phyloP scores from a whole-genome alignment of 2,797 vertebrate species.

The Dermochelys coriacea region DNA sequence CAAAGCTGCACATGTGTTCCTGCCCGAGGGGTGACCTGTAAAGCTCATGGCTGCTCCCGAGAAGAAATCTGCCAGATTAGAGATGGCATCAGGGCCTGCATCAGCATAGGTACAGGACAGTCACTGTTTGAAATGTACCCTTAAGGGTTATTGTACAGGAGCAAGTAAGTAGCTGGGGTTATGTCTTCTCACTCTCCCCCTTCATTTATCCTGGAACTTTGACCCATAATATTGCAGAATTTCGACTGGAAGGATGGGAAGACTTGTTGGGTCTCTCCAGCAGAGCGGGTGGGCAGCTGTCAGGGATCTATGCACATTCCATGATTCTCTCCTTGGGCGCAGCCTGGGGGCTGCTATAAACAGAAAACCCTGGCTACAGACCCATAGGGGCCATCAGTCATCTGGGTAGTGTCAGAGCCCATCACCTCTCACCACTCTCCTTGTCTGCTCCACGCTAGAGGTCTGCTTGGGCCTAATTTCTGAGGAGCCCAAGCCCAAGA shows the following conservation, averaged over 20 bases:
- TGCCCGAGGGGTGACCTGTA: conserved; percentile 70
- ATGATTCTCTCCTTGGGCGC: neutral
- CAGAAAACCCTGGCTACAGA: neutral
- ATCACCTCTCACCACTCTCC: neutral
- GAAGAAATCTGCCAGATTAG: conserved; percentile 75
- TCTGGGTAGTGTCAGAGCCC: neutral
- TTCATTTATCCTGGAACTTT: neutral
- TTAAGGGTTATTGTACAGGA: neutral
- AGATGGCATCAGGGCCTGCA: conserved; percentile 70
- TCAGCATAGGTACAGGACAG: conserved; percentile 66
- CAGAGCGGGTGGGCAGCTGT: no score
- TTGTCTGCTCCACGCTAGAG: neutral
- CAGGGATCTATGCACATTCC: neutral
- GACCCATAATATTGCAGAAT: neutral
- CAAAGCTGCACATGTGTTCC: conserved; percentile 57
- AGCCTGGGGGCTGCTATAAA: neutral
- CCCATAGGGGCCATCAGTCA: neutral
- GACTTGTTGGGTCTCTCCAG: neutral
- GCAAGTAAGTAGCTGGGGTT: neutral
- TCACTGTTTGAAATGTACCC: neutral
- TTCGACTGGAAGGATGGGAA: neutral
- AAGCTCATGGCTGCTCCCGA: conserved; percentile 66
- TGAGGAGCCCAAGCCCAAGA: neutral
- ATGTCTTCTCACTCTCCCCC: neutral
- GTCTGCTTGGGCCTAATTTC: neutral